Base-by-base conservation (phyloP, 2,888 invertebrate genomes). In the Drosophila paramelanica region DNA sequence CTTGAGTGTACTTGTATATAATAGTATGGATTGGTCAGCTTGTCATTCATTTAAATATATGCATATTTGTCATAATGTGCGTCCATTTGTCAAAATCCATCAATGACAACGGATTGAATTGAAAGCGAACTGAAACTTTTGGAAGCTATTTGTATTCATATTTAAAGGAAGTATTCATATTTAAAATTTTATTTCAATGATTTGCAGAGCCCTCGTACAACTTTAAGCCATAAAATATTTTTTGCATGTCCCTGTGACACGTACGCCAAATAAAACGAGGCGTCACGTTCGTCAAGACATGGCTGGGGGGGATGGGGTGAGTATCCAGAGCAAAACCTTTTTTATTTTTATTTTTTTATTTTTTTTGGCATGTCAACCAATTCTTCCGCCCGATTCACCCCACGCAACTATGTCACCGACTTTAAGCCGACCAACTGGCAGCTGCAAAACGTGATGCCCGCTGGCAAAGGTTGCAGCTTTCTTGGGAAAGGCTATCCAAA, bases 21-120 rank as follows among this genome's bases (percentile, higher is more conserved):
- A 38, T 0, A 23, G 4, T 23, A 23, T 3, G 20, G 2, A 23
- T 42, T 73, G 75, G 59, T 67, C 72, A 72, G 51, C 68, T 67
- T 71, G 68, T 64, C 57, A 70, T 68, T 62, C 36, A 55, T 13
- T 43, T 60, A 59, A 62, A 66, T 73, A 66, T 73, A 55, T 78
- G 74, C 79, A 81, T 67, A 75, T 74, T 67, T 61, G 68, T 71
- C 69, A 73, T 70, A 77, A 74, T 70, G 79, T 66, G 59, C 51
- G 61, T 50, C 56, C 74, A 80, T 85, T 79, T 72, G 81, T 85
- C 79, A 75, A 67, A 74, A 87, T 84, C 77, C 67, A 76, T 82
- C 87, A 88, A 68, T 74, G 72, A 66, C 88, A 80, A 45, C 38
- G 33, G 8, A 39, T 46, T 43, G n/a, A 45, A 23, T 23, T 23